Conservation (phyloP, 2,113 vertebrate genomes). For the Misgurnus mizolepis region DNA sequence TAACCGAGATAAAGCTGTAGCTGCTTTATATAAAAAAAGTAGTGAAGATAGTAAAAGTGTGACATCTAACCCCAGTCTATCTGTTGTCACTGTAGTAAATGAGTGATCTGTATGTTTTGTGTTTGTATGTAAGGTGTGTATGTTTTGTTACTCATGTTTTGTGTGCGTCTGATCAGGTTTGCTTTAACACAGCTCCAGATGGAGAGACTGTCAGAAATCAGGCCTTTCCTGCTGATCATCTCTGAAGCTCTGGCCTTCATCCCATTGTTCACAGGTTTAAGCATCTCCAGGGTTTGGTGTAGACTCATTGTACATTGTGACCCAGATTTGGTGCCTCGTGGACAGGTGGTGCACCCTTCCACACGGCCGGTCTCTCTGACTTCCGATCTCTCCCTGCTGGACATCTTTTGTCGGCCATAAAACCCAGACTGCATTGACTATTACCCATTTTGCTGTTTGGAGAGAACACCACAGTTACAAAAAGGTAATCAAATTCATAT, state of each 20-base stretch:
- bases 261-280: conserved; percentile 34
- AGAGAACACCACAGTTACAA: neutral
- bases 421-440: neutral
- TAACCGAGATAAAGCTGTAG: too few relatives aligned
- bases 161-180: neutral
- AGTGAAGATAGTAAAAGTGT: too few relatives aligned
- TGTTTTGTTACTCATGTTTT: neutral
- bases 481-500: neutral
- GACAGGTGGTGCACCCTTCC: neutral
- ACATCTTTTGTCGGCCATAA: neutral
- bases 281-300: conserved; percentile 33
- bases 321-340: conserved; percentile 45
- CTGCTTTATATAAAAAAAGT: too few relatives aligned
- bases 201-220: conserved; percentile 53
- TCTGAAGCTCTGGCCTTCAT: conserved; percentile 45
- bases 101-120: too few relatives aligned
- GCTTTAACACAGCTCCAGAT: conserved; percentile 52
- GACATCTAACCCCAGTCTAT: too few relatives aligned
- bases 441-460: neutral
- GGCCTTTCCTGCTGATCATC: conserved; percentile 51
- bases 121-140: neutral
- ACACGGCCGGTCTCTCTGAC: conserved; percentile 26
- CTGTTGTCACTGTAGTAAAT: too few relatives aligned
- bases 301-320: conserved; percentile 48
- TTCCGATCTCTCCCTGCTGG: conserved; percentile 1